Percentiles rank a stretch among this genome's conserved stretches.
Conservation (phyloP, 2,797 vertebrate species). For the Macroramphosus scolopax region DNA sequence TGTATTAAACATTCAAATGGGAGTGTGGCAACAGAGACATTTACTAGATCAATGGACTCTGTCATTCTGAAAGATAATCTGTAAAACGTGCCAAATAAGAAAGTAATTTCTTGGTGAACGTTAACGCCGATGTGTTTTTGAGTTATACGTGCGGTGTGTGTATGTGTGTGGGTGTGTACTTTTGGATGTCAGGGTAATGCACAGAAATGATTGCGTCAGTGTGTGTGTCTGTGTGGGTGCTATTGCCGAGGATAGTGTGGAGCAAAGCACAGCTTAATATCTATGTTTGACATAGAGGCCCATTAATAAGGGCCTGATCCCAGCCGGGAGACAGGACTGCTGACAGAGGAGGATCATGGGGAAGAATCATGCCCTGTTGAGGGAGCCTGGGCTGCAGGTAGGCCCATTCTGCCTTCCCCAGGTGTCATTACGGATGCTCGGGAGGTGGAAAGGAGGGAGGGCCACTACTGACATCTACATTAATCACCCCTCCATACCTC, state of each 20-base stretch:
- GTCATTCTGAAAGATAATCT: constrained; percentile 36
- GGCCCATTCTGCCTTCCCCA: constrained; percentile 67
- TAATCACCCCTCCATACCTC: constrained; percentile 80
- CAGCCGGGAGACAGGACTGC: constrained; percentile 82
- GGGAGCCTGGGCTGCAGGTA: constrained; percentile 75
- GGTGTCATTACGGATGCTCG: constrained; percentile 81
- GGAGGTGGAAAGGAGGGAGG: constrained; percentile 56
- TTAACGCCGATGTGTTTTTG: constrained; percentile 45
- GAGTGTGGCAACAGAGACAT: constrained; percentile 38
- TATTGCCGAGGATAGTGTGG: constrained; percentile 54
- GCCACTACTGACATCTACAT: constrained; percentile 81
- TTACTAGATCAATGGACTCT: constrained; percentile 41
- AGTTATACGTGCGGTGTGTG: constrained; percentile 35
- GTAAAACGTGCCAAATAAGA: constrained; percentile 57
- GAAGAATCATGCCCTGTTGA: constrained; percentile 78
- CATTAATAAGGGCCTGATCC: constrained; percentile 87
- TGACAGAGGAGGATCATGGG: constrained; percentile 84
- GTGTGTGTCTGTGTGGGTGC: constrained; percentile 49
- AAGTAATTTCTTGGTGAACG: constrained; percentile 55
- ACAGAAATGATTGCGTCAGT: constrained; percentile 38
- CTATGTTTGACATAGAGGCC: constrained; percentile 82
- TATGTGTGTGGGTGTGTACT: constrained; percentile 32
- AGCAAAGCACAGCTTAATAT: constrained; percentile 80
- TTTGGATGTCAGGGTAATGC: constrained; percentile 50
- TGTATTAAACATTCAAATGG: constrained; percentile 41